phyloP scores from a whole-genome alignment of 2,113 vertebrate genomes.

The Labeo rohita region DNA sequence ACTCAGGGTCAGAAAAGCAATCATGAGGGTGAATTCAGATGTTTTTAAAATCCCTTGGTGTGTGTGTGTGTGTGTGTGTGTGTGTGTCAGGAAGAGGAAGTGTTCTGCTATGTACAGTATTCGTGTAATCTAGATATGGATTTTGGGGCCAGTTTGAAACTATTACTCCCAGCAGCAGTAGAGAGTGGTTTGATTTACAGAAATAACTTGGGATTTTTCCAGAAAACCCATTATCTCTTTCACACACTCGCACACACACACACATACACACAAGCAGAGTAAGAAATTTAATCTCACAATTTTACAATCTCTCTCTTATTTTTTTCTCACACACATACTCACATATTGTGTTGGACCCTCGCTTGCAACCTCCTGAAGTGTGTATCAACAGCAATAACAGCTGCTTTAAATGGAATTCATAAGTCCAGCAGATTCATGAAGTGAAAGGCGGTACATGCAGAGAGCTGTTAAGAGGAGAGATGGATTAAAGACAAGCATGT shows the following conservation, averaged over 20 bases:
- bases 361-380: conserved; percentile 4
- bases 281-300: conserved; percentile 32
- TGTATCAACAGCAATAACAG: conserved; percentile 17
- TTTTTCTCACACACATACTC: not conserved
- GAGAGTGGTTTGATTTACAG: conserved; percentile 54
- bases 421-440: conserved; percentile 8
- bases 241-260: conserved; percentile 17
- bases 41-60: not conserved
- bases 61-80: not conserved
- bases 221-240: conserved; percentile 55
- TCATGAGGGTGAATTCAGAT: not conserved
- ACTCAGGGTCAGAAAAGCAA: not conserved
- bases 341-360: not conserved
- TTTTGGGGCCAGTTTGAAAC: conserved; percentile 46
- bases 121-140: conserved; percentile 47
- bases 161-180: conserved; percentile 41
- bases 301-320: conserved; percentile 27
- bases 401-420: conserved; percentile 25
- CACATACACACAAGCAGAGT: conserved; percentile 49
- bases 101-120: not conserved
- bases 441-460: conserved; percentile 23
- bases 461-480: conserved; percentile 23
- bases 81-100: not conserved
- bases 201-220: conserved; percentile 59
- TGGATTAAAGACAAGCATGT: conserved; percentile 35